Percentiles rank a stretch among this genome's conserved stretches.
Evolutionary conservation across 2,113 vertebrate species (phyloP).

Genomic region (Myotis davidii): DNA sequence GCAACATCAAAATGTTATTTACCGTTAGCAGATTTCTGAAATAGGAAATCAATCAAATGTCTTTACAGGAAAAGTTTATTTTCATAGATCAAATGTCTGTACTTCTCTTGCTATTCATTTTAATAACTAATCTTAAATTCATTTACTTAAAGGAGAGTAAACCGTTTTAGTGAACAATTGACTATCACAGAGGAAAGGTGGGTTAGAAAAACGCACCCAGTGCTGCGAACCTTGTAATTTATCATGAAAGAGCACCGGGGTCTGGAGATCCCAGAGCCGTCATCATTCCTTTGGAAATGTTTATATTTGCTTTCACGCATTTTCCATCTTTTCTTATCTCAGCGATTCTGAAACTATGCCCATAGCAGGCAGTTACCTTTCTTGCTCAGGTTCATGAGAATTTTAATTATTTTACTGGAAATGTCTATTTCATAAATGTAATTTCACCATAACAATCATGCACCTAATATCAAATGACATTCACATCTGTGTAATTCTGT

Average conservation of each 20-base stretch:
- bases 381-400: background rate
- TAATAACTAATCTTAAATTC: background rate
- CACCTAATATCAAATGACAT: background rate
- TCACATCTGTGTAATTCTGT: background rate
- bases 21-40: slow-evolving; percentile 40
- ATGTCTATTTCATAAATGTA: slow-evolving; percentile 10
- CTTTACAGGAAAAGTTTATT: background rate
- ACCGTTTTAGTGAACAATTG: background rate
- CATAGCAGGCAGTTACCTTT: background rate
- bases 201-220: background rate
- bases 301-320: background rate
- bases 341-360: background rate
- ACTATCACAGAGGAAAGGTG: background rate
- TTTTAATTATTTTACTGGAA: slow-evolving; percentile 44
- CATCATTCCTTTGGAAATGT: background rate
- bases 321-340: slow-evolving; percentile 7
- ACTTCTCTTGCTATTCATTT: slow-evolving; percentile 20
- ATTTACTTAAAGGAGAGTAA: slow-evolving; percentile 18
- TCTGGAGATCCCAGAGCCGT: too few relatives aligned
- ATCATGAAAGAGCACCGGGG: background rate
- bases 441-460: background rate
- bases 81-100: background rate
- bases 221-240: background rate
- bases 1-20: slow-evolving; percentile 46
- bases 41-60: background rate